Evolutionary conservation across 2,888 invertebrate species (phyloP).

Genomic region (Nephrotoma guestfalica): DNA sequence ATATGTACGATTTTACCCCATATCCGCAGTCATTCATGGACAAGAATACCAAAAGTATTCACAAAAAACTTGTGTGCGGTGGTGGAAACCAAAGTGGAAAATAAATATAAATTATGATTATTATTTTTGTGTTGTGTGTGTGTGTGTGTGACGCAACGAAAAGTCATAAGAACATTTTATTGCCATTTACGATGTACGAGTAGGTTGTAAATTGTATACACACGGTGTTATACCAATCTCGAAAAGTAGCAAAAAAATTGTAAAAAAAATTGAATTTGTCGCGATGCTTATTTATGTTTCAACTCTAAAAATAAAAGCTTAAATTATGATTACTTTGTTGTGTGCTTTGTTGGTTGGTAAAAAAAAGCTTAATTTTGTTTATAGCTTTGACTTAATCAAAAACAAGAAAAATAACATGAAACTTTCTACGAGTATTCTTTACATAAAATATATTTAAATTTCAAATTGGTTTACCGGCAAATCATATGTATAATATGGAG

Average conservation of each 20-base stretch:
- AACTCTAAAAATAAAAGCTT: not conserved
- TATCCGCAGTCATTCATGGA: not conserved
- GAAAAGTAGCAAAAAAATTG: not conserved
- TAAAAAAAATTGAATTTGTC: not conserved
- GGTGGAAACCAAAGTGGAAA: not conserved
- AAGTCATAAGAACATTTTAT: not conserved
- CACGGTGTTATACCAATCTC: not conserved
- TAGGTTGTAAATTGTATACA: not conserved
- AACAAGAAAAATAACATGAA: not conserved
- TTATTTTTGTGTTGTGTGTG: no score
- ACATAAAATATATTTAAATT: not conserved
- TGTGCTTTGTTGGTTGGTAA: not conserved
- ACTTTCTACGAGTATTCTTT: not conserved
- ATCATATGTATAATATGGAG: not conserved
- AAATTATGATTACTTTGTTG: not conserved
- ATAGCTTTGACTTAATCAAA: not conserved
- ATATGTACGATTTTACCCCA: not conserved
- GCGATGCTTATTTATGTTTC: not conserved
- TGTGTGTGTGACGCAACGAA: not conserved
- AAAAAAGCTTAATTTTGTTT: not conserved
- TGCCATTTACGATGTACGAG: not conserved
- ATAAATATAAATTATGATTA: not conserved
- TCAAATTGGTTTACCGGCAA: not conserved
- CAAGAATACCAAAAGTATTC: not conserved
- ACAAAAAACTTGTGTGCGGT: not conserved